These are phyloP conservation scores for Carabus problematicus DNA, from an alignment of 2,888 invertebrate species.

Conservation along the genomic window DNA sequence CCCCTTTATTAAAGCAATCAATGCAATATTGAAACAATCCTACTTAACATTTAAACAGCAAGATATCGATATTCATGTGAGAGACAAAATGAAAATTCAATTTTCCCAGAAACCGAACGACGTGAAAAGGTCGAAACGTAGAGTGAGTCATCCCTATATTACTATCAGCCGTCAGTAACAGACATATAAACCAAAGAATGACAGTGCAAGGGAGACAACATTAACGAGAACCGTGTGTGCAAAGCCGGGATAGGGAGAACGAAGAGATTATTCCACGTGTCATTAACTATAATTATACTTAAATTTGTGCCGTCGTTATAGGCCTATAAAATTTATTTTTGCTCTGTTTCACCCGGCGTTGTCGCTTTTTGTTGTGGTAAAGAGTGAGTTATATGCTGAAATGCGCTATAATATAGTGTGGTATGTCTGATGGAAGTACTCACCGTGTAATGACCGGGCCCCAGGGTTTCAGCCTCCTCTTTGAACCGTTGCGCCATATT, in stretches of 20 bases:
- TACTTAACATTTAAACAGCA: constrained; percentile 34
- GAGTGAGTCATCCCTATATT: constrained; percentile 40
- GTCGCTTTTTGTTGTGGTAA: constrained; percentile 24
- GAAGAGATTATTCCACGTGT: constrained; percentile 35
- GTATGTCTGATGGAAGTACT: constrained; percentile 12
- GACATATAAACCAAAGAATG: constrained; percentile 19
- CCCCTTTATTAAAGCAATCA: not conserved
- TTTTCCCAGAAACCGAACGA: constrained; percentile 25
- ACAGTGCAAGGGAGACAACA: not conserved
- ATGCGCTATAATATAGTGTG: not conserved
- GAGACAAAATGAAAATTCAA: constrained; percentile 40
- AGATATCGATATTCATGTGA: constrained; percentile 26
- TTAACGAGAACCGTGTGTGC: too few species aligned
- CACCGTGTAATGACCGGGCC: constrained; percentile 23
- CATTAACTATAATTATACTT: constrained; percentile 43
- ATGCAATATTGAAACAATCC: constrained; percentile 16
- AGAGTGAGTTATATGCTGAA: not conserved
- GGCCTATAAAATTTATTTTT: constrained; percentile 40
- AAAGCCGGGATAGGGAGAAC: not conserved
- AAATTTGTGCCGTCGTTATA: constrained; percentile 37
- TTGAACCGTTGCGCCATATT: not conserved
- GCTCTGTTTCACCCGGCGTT: constrained; percentile 12
- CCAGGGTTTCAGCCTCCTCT: not conserved
- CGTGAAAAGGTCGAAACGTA: constrained; percentile 30
- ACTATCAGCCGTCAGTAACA: constrained; percentile 33